A percentile compares a stretch with the other conserved stretches of the same genome.
phyloP scores from a whole-genome alignment of 2,113 vertebrate genomes.

The Ailurus styani region DNA sequence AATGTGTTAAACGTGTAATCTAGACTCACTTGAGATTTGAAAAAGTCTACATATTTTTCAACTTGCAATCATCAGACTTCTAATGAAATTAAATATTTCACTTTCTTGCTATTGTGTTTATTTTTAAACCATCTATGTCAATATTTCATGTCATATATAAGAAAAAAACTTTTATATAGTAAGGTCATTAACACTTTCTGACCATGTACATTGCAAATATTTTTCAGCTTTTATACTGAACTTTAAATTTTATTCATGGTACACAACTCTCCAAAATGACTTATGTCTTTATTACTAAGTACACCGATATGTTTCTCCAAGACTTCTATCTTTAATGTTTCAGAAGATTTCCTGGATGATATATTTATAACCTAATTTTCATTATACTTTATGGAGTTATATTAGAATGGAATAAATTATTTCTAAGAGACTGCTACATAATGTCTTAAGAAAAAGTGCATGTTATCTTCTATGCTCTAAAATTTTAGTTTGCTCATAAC shows the following conservation, averaged over 20 bases:
- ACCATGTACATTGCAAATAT: background rate
- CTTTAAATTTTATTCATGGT: background rate
- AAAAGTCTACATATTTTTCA: background rate
- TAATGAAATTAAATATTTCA: background rate
- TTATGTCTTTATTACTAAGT: background rate
- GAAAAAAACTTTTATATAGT: background rate
- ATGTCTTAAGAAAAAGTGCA: background rate
- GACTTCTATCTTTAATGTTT: background rate
- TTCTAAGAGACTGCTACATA: background rate
- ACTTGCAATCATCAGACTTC: background rate
- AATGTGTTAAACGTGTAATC: background rate
- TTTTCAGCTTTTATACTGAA: background rate
- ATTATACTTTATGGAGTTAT: background rate
- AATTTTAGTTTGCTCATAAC: background rate
- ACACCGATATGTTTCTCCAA: background rate
- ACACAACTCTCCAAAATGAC: background rate
- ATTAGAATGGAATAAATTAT: background rate
- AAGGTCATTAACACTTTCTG: background rate
- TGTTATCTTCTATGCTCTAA: background rate
- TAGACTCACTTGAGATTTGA: background rate
- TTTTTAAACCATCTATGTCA: background rate
- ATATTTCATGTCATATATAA: background rate
- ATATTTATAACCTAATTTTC: background rate
- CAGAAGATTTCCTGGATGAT: background rate
- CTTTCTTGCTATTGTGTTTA: background rate